Conservation (phyloP, 2,113 vertebrate genomes). For the Rhipidura dahli region DNA sequence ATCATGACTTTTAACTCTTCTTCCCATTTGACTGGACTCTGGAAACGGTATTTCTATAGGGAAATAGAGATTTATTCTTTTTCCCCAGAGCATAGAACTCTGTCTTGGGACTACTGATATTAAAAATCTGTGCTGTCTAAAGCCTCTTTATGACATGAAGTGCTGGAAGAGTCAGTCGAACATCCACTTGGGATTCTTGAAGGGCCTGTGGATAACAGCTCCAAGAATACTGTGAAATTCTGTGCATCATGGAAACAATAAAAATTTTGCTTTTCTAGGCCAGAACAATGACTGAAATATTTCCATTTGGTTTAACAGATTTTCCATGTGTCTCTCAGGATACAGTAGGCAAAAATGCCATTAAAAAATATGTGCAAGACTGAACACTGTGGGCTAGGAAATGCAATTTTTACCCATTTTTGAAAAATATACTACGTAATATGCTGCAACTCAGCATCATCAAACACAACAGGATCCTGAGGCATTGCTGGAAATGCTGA, state of each 20-base stretch:
- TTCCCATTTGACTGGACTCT: neutral
- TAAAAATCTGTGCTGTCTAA: neutral
- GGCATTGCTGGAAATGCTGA: neutral
- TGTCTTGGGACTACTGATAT: neutral
- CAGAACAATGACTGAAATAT: neutral
- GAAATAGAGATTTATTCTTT: neutral
- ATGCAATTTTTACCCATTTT: neutral
- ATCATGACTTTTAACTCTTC: neutral
- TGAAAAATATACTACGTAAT: neutral
- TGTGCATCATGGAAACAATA: neutral
- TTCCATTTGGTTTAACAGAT: neutral
- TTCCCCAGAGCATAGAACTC: neutral
- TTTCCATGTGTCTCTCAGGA: neutral
- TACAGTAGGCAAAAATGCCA: neutral
- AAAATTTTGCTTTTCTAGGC: neutral
- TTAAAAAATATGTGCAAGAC: neutral
- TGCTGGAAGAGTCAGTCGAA: neutral
- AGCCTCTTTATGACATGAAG: neutral
- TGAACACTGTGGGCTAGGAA: neutral
- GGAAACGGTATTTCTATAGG: neutral
- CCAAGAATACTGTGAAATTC: neutral
- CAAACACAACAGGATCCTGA: neutral
- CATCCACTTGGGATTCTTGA: neutral
- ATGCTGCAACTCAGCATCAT: neutral
- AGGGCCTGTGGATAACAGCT: neutral